These are phyloP conservation scores for Caenorhabditis japonica DNA, from an alignment of 2,888 invertebrate species.

Conservation along the genomic window DNA sequence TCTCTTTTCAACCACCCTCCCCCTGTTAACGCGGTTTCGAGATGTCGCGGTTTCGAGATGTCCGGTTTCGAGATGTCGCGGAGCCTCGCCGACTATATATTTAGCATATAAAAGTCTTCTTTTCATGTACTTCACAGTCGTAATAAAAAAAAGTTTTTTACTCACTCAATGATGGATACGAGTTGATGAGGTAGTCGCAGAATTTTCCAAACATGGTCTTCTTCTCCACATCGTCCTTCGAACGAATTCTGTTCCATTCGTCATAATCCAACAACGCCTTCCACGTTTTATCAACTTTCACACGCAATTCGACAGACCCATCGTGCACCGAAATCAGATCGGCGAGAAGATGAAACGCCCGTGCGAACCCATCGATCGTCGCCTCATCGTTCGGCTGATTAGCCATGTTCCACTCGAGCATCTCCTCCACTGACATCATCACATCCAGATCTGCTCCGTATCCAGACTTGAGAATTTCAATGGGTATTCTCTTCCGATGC, in stretches of 20 bases:
- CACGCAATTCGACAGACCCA: constrained; percentile 15
- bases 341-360: constrained; percentile 39
- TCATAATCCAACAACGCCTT: constrained; percentile 39
- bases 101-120: too few species aligned
- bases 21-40: too few species aligned
- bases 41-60: too few species aligned
- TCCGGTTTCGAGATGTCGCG: too few species aligned
- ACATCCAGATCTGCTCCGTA: constrained; percentile 39
- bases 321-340: constrained; percentile 30
- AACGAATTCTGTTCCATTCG: constrained; percentile 25
- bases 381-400: constrained; percentile 29
- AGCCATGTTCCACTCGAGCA: constrained; percentile 50
- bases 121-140: too few species aligned
- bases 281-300: constrained; percentile 40
- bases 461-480: constrained; percentile 18
- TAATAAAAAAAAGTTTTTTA: background rate
- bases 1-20: too few species aligned
- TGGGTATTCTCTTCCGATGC: constrained; percentile 44
- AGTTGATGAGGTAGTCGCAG: constrained; percentile 23
- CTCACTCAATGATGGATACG: constrained; percentile 24
- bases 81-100: too few species aligned
- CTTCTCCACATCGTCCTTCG: constrained; percentile 37
- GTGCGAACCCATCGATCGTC: constrained; percentile 33
- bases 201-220: constrained; percentile 47
- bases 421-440: constrained; percentile 53